Conservation (phyloP, 2,797 vertebrate genomes). For the Buceros bicornis region DNA sequence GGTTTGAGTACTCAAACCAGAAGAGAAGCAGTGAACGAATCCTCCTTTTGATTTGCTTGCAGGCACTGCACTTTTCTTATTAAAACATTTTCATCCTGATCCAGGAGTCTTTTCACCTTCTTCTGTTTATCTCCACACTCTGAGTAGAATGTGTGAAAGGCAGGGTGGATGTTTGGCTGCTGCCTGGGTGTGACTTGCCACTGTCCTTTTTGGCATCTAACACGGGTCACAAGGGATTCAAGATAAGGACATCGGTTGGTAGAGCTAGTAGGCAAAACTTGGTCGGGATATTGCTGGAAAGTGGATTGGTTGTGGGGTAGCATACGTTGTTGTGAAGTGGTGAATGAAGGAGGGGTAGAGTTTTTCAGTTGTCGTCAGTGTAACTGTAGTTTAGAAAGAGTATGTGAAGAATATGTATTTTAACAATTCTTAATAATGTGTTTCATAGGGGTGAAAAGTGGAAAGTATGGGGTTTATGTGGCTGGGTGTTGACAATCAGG, state of each 20-base stretch:
- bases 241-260: background rate
- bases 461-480: background rate
- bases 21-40: background rate
- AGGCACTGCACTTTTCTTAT: background rate
- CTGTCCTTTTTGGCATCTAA: background rate
- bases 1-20: too few species aligned
- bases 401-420: background rate
- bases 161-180: background rate
- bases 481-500: background rate
- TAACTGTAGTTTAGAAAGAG: background rate
- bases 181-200: accelerated
- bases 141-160: background rate
- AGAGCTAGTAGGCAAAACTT: background rate
- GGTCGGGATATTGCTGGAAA: background rate
- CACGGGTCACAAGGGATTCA: background rate
- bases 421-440: background rate
- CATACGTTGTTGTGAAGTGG: background rate
- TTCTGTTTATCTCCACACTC: background rate
- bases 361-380: background rate
- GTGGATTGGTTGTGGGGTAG: background rate
- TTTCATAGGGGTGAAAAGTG: background rate
- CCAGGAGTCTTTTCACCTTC: background rate
- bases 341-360: background rate
- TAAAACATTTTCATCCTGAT: background rate
- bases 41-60: accelerated